phyloP scores from a whole-genome alignment of 2,888 invertebrate genomes.

The Zaprionus obscuricornis region DNA sequence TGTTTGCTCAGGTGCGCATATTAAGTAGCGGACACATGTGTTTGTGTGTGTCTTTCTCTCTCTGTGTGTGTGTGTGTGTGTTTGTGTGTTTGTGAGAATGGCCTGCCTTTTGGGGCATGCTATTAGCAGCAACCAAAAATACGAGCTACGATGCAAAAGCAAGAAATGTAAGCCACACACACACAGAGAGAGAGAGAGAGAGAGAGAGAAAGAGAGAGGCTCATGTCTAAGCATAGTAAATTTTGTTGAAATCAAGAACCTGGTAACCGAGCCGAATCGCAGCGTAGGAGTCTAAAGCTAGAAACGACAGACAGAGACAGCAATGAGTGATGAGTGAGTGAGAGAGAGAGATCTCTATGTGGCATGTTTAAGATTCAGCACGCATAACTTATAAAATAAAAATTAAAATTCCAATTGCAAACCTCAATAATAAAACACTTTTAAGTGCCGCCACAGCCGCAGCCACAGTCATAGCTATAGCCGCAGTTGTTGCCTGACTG shows the following conservation, averaged over 20 bases:
- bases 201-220: too few species aligned
- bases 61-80: constrained; percentile 4
- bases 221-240: constrained; percentile 71
- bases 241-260: constrained; percentile 50
- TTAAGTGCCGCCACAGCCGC: constrained; percentile 52
- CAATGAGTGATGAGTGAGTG: neutral
- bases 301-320: constrained; percentile 14
- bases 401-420: constrained; percentile 76
- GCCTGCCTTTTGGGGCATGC: constrained; percentile 50
- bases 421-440: constrained; percentile 73
- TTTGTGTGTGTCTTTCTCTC: too few species aligned
- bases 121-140: constrained; percentile 52
- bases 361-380: constrained; percentile 67
- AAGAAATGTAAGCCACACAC: too few species aligned
- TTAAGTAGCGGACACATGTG: constrained; percentile 62
- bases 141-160: constrained; percentile 21
- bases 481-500: too few species aligned
- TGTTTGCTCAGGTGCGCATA: constrained; percentile 69
- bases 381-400: constrained; percentile 75
- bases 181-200: too few species aligned
- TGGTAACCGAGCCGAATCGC: constrained; percentile 5
- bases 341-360: constrained; percentile 34
- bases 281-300: too few species aligned
- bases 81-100: constrained; percentile 11
- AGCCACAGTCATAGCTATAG: constrained; percentile 14